These are phyloP conservation scores for Strigamia maritima DNA, from an alignment of 2,888 invertebrate species.

Conservation along the genomic window DNA sequence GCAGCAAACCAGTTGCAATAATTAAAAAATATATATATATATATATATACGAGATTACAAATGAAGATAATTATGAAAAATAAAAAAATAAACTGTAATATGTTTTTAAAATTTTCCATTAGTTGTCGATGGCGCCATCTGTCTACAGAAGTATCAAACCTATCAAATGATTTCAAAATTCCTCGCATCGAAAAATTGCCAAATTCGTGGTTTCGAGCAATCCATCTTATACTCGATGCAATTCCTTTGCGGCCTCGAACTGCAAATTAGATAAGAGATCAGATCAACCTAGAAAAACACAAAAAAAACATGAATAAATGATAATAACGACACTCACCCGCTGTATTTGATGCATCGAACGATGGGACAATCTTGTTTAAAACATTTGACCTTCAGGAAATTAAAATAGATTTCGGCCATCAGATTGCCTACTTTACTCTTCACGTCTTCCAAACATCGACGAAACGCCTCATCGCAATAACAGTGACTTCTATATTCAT, in stretches of 20 bases:
- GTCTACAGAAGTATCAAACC: neutral
- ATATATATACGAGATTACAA: neutral
- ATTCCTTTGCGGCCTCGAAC: slow-evolving; percentile 22
- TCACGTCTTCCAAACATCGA: slow-evolving; percentile 72
- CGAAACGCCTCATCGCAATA: slow-evolving; percentile 78
- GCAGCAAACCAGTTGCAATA: slow-evolving; percentile 11
- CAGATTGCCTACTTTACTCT: slow-evolving; percentile 67
- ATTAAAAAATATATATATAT: neutral
- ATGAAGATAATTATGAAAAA: neutral
- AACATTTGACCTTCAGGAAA: slow-evolving; percentile 69
- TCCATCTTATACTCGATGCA: slow-evolving; percentile 40
- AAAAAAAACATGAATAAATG: neutral
- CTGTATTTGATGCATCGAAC: slow-evolving; percentile 44
- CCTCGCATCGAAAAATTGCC: slow-evolving; percentile 39
- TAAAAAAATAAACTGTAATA: neutral
- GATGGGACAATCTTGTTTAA: slow-evolving; percentile 57
- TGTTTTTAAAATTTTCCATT: neutral
- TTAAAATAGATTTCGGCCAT: slow-evolving; percentile 73
- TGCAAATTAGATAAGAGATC: neutral
- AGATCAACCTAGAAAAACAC: neutral
- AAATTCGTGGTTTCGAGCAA: slow-evolving; percentile 29
- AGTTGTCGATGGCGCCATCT: neutral
- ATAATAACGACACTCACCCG: slow-evolving; percentile 42
- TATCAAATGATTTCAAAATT: slow-evolving; percentile 19
- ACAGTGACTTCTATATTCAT: slow-evolving; percentile 70